Evolutionary conservation across 1,140 invertebrate species (phyloP), one percentile per base, ranked within the genome.

Genomic region (Calliphora vicina): DNA sequence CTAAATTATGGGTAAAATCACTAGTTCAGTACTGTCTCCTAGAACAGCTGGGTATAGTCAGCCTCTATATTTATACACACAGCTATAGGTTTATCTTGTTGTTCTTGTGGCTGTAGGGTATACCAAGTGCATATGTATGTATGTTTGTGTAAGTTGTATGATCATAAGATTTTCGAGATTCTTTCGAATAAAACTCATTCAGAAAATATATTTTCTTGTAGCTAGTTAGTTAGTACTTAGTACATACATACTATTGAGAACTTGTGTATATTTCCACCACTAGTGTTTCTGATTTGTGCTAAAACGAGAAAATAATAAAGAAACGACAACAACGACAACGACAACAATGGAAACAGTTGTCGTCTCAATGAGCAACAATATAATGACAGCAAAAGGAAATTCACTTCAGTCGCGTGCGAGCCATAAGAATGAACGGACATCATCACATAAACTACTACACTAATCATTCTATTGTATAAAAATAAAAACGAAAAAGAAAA

Each of bases 391-490:
- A 67, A 67, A 78, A 78, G 74, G 74, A 78, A 78, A 78, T 78
- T 29, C 35, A 78, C n/a, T 43, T 78, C 74, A 78, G 74, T 78
- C 35, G 74, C 74, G 74, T 45, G 74, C 74, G 74, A 43, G 35
- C 42, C 74, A 45, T 45, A 78, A 78, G 74, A 78, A 78, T 43
- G 74, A 78, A 78, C 74, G 74, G 74, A 74, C 72, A 74, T 74
- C 72, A 9, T 20, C 25, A 10, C 10, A 72, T 13, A 27, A 73
- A 26, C 23, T n/a, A n/a, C n/a, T 71, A 8, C 1, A 23, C 3
- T 23, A 71, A 23, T 27, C 25, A 73, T 23, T n/a, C n/a, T n/a
- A n/a, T n/a, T n/a, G n/a, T n/a, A n/a, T n/a, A n/a, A n/a, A n/a
- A n/a, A n/a, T n/a, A 26, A 23, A 26, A 15, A 23, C 23, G 15